Evolutionary conservation across 2,113 vertebrate species (phyloP).

Genomic region (Amazona guildingii): DNA sequence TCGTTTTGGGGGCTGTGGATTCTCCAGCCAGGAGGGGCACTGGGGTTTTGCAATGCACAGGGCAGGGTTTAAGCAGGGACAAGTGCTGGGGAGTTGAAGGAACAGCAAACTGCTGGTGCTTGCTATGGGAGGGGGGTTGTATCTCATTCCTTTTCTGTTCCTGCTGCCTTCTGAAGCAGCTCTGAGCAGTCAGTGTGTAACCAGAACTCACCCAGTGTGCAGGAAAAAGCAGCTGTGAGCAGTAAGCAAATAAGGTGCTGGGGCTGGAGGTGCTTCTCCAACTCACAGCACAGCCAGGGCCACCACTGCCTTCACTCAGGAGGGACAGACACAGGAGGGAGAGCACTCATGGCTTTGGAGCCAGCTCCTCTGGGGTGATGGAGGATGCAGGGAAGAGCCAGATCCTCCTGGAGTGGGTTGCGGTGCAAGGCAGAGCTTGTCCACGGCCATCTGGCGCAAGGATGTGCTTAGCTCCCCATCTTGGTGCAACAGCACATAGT

Average conservation of each 20-base stretch:
- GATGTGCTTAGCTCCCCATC: neutral
- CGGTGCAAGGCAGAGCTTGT: neutral
- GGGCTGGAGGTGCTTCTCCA: neutral
- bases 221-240: constrained; percentile 27
- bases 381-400: neutral
- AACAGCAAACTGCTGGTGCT: neutral
- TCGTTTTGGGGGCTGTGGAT: neutral
- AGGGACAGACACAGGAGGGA: neutral
- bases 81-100: rapidly evolving
- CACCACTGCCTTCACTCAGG: rapidly evolving
- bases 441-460: rapidly evolving
- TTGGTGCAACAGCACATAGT: rapidly evolving
- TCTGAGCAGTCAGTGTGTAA: neutral
- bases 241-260: constrained; percentile 9
- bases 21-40: neutral
- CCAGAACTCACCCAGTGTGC: neutral
- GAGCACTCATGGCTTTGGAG: neutral
- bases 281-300: neutral
- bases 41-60: neutral
- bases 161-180: neutral
- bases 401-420: rapidly evolving
- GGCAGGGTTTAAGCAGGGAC: rapidly evolving
- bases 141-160: neutral
- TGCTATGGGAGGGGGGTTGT: neutral
- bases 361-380: neutral